phyloP scores from a whole-genome alignment of 2,797 vertebrate genomes.

The Pelodytes ibericus region DNA sequence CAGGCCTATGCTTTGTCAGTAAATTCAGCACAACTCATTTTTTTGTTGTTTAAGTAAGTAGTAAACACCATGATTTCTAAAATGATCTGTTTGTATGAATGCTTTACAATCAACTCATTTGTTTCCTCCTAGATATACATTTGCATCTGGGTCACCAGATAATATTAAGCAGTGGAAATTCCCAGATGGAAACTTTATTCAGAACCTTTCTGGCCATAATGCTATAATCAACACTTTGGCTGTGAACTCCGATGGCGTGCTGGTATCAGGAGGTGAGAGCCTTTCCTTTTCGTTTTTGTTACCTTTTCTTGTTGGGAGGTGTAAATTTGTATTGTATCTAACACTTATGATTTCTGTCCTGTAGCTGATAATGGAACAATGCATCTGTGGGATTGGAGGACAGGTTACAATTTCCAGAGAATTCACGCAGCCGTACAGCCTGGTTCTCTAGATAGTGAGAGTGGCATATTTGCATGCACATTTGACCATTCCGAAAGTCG shows the following conservation, averaged over 20 bases:
- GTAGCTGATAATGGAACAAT: conserved; percentile 97
- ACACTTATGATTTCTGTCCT: conserved; percentile 45
- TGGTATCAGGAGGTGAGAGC: conserved; percentile 93
- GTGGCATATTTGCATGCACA: conserved; percentile 93
- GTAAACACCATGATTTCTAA: neutral
- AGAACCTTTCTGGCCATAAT: conserved; percentile 97
- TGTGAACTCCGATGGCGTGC: conserved; percentile 93
- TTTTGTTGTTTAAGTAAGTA: conserved; percentile 10
- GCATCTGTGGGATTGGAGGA: conserved; percentile 99
- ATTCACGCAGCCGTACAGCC: conserved; percentile 97
- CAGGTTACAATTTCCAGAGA: conserved; percentile 97
- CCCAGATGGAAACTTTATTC: conserved; percentile 96
- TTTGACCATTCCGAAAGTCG: conserved; percentile 95
- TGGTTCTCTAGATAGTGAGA: conserved; percentile 96
- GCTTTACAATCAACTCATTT: conserved; percentile 4
- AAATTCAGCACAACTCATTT: conserved; percentile 20
- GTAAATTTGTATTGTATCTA: too few relatives aligned
- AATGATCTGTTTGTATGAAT: conserved; percentile 11
- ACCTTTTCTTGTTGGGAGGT: neutral
- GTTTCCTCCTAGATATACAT: conserved; percentile 86
- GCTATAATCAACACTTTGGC: conserved; percentile 96
- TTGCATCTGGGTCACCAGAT: conserved; percentile 97
- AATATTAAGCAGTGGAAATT: conserved; percentile 99
- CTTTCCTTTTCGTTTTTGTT: neutral
- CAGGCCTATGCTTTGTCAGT: conserved; percentile 19